Percentiles rank a stretch among this genome's conserved stretches.
phyloP scores from a whole-genome alignment of 2,888 invertebrate species.

The Hirtodrosophila alboralis region DNA sequence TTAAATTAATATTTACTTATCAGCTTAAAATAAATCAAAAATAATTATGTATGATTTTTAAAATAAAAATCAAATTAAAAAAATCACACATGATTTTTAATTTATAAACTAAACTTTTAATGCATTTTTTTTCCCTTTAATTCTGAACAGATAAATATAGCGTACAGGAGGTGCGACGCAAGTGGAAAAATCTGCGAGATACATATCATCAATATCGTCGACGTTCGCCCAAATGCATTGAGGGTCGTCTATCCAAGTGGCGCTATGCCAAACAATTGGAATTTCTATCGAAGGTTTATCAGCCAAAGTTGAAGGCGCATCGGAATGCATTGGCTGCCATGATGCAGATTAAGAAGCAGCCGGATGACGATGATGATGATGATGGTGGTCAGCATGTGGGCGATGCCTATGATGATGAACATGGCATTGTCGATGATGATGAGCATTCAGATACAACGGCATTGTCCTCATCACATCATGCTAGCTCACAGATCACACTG shows the following conservation, averaged over 20 bases:
- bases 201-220: slow-evolving; percentile 82
- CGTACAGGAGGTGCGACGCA: slow-evolving; percentile 81
- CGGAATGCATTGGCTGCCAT: slow-evolving; percentile 61
- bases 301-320: slow-evolving; percentile 81
- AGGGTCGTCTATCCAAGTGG: slow-evolving; percentile 81
- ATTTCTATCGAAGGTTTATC: slow-evolving; percentile 81
- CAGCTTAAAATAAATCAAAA: too few relatives aligned
- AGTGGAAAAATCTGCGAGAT: slow-evolving; percentile 83
- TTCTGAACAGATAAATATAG: slow-evolving; percentile 60
- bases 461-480: slow-evolving; percentile 61
- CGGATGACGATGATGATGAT: slow-evolving; percentile 55
- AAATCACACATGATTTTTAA: too few relatives aligned
- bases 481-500: slow-evolving; percentile 70
- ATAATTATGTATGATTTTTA: too few relatives aligned
- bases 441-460: slow-evolving; percentile 59
- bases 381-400: slow-evolving; percentile 48
- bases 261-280: slow-evolving; percentile 81
- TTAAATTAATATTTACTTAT: too few relatives aligned
- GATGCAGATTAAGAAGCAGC: slow-evolving; percentile 60
- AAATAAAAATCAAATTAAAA: too few relatives aligned
- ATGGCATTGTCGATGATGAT: slow-evolving; percentile 60
- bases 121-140: too few relatives aligned
- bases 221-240: slow-evolving; percentile 78
- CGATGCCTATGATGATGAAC: slow-evolving; percentile 37
- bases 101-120: neutral